These are phyloP conservation scores for Sanderia malayensis DNA, from an alignment of 30 jellyfish, hydroid and myxozoan species.

Conservation along the genomic window DNA sequence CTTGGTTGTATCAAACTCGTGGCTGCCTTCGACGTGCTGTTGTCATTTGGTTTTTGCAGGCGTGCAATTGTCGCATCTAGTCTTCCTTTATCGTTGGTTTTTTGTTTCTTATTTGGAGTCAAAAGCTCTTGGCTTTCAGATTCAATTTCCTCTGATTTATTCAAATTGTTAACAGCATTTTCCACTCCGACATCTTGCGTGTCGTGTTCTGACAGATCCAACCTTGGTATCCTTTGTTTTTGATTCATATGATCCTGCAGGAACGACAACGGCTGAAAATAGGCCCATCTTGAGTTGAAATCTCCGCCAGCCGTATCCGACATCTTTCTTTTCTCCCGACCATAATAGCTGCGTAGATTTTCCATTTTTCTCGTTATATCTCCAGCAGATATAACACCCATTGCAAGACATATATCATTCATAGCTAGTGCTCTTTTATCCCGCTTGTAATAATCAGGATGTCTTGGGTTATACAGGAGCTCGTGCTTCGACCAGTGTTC, in stretches of 20 bases:
- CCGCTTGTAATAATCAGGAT: constrained; percentile 62
- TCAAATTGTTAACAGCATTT: constrained; percentile 15
- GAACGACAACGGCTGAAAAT: constrained; percentile 47
- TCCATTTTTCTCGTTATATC: constrained; percentile 67
- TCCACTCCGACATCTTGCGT: constrained; percentile 35
- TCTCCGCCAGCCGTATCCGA: constrained; percentile 31
- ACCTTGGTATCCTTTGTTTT: constrained; percentile 43
- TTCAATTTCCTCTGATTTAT: constrained; percentile 18
- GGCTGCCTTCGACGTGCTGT: not conserved
- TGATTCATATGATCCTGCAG: constrained; percentile 66
- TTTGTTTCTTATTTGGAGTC: not conserved
- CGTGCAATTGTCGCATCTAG: not conserved
- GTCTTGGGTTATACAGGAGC: constrained; percentile 65
- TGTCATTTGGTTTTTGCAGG: not conserved
- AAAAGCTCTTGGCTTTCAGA: constrained; percentile 10
- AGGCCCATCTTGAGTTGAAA: constrained; percentile 71
- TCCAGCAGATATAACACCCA: constrained; percentile 34
- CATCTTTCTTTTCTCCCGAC: constrained; percentile 53
- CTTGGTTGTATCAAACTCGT: not conserved
- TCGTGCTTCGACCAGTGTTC: constrained; percentile 66
- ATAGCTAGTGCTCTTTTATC: constrained; percentile 60
- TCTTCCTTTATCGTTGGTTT: not conserved
- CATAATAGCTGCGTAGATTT: constrained; percentile 58
- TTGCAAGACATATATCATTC: constrained; percentile 33
- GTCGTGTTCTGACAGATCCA: constrained; percentile 28